Conservation (phyloP, 1,140 invertebrate genomes). For the Dinothrombium tinctorium region DNA sequence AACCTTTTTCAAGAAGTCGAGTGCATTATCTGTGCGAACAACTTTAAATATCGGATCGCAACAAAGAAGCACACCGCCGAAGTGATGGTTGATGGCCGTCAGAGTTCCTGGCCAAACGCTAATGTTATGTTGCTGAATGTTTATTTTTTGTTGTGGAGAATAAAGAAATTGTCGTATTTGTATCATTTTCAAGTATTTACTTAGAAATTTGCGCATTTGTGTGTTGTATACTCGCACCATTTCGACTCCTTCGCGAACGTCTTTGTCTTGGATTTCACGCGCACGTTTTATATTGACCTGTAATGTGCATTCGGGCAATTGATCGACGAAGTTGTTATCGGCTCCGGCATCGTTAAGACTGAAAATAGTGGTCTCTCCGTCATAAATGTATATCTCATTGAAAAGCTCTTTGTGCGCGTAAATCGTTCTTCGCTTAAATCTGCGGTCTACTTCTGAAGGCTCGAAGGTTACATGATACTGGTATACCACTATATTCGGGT, state of each 20-base stretch:
- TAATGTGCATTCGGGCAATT: background rate
- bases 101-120: slow-evolving; percentile 24
- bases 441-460: slow-evolving; percentile 41
- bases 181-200: background rate
- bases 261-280: background rate
- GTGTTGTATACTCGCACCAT: slow-evolving; percentile 9
- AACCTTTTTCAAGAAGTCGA: background rate
- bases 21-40: slow-evolving; percentile 25
- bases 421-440: slow-evolving; percentile 33
- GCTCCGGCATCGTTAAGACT: slow-evolving; percentile 1
- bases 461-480: slow-evolving; percentile 57
- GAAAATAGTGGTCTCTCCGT: slow-evolving; percentile 11
- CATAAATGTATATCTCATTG: slow-evolving; percentile 18
- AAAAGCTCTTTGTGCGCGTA: slow-evolving; percentile 27
- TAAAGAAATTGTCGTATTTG: slow-evolving; percentile 4
- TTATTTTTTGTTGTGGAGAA: background rate
- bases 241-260: background rate
- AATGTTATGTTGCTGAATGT: background rate
- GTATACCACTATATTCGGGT: slow-evolving; percentile 43
- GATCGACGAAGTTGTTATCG: no score
- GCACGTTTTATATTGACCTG: no score
- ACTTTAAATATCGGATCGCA: slow-evolving; percentile 50
- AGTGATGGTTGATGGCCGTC: slow-evolving; percentile 52
- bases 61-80: slow-evolving; percentile 39
- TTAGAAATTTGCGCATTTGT: slow-evolving; percentile 4